Evolutionary conservation across 2,888 invertebrate genomes (phyloP), one percentile per base, ranked within the genome.

Genomic region (Athalia circularis): DNA sequence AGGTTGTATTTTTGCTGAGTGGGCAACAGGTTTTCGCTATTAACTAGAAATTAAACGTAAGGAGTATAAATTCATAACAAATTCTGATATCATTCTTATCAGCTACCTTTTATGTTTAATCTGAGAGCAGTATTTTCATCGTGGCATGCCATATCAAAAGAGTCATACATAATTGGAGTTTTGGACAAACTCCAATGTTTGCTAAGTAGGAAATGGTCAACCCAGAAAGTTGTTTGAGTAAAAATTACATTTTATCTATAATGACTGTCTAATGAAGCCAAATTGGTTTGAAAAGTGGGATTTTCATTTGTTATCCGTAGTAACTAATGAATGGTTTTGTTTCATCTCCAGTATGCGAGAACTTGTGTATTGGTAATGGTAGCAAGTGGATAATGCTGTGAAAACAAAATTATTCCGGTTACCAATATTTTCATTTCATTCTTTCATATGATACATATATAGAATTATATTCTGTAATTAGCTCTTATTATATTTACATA

Each of bases 401-500:
- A 9, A 54, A n/a, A 11, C 9, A 11, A 54, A n/a, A 54, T 29
- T 29, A 29, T 54, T 54, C 11, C 54, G n/a, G n/a, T 54, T n/a
- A 11, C 75, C 50, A 75, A 75, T 75, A 75, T 64, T 75, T 62
- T 64, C n/a, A 62, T 65, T 80, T 70, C 78, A 81, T 80, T 83
- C 82, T 79, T 81, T 82, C 81, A 84, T 82, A 84, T 81, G 82
- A 82, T 83, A 79, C 81, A 75, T 75, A 85, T 87, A 83, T 88
- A 88, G 84, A 87, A 85, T 81, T 85, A 82, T 86, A 85, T 82
- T 81, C 79, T 83, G 29, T 83, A 85, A 85, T 81, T 80, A 83
- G 86, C 85, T 82, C 81, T 82, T 84, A 86, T 81, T 80, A 81
- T 89, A 90, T 89, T 86, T 89, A 89, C 89, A 90, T 83, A 80